Conservation (phyloP, 2,888 invertebrate genomes). For the Camptogramma bilineatum region DNA sequence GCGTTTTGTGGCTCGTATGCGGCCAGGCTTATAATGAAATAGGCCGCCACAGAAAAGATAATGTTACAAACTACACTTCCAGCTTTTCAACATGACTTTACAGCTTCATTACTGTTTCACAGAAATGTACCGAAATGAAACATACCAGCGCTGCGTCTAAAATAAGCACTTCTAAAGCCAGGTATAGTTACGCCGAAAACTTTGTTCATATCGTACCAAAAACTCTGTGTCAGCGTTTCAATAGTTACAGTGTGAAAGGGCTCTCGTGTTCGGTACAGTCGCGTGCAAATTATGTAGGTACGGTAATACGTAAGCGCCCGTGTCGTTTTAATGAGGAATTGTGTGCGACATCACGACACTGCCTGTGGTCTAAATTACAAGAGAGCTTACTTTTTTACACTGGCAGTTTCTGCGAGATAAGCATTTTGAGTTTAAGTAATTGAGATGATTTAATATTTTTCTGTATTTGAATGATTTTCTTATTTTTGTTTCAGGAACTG, state of each 20-base stretch:
- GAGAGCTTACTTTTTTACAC: background rate
- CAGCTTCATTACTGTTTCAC: slow-evolving; percentile 13
- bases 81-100: background rate
- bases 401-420: background rate
- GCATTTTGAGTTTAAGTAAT: too few relatives aligned
- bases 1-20: too few relatives aligned
- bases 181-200: slow-evolving; percentile 28
- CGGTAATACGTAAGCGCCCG: slow-evolving; percentile 46
- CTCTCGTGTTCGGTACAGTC: slow-evolving; percentile 28
- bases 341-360: slow-evolving; percentile 73
- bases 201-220: slow-evolving; percentile 26
- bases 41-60: too few relatives aligned
- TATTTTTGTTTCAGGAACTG: background rate
- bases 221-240: slow-evolving; percentile 26
- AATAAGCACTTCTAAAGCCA: slow-evolving; percentile 21
- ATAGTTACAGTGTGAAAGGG: slow-evolving; percentile 27
- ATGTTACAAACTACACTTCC: too few relatives aligned
- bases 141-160: slow-evolving; percentile 17
- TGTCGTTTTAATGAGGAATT: slow-evolving; percentile 78
- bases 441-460: background rate
- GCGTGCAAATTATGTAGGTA: slow-evolving; percentile 61
- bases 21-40: too few relatives aligned
- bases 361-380: slow-evolving; percentile 38
- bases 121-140: slow-evolving; percentile 18
- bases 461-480: background rate